phyloP scores from a whole-genome alignment of 2,113 vertebrate species.

The Oncorhynchus mykiss region DNA sequence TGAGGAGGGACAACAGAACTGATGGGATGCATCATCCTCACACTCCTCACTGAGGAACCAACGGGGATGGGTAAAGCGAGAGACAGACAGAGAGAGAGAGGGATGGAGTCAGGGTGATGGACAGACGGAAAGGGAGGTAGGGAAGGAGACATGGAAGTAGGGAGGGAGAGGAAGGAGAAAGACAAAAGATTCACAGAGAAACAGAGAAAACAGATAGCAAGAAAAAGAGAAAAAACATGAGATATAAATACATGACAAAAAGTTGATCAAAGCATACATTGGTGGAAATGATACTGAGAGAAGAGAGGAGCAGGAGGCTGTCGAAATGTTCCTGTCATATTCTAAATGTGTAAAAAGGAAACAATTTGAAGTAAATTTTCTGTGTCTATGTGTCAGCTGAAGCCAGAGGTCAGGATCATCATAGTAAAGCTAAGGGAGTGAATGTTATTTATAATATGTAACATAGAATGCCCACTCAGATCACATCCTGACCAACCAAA shows the following conservation, averaged over 20 bases:
- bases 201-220: slow-evolving; percentile 38
- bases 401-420: no score
- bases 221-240: slow-evolving; percentile 26
- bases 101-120: not conserved
- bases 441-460: slow-evolving; percentile 4
- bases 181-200: slow-evolving; percentile 31
- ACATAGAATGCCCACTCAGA: no score
- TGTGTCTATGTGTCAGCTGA: not conserved
- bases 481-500: no score
- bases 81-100: slow-evolving; percentile 17
- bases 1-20: slow-evolving; percentile 91
- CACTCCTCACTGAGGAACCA: slow-evolving; percentile 82
- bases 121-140: not conserved
- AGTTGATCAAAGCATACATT: slow-evolving; percentile 32
- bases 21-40: slow-evolving; percentile 86
- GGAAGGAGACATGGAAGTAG: no score
- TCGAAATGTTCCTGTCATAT: no score
- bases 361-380: no score
- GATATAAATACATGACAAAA: not conserved
- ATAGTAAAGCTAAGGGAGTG: no score
- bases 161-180: not conserved
- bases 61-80: slow-evolving; percentile 43
- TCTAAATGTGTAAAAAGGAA: no score
- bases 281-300: slow-evolving; percentile 39
- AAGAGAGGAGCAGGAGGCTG: slow-evolving; percentile 23